Evolutionary conservation across 1,140 invertebrate genomes (phyloP).

Genomic region (Contarinia nasturtii): DNA sequence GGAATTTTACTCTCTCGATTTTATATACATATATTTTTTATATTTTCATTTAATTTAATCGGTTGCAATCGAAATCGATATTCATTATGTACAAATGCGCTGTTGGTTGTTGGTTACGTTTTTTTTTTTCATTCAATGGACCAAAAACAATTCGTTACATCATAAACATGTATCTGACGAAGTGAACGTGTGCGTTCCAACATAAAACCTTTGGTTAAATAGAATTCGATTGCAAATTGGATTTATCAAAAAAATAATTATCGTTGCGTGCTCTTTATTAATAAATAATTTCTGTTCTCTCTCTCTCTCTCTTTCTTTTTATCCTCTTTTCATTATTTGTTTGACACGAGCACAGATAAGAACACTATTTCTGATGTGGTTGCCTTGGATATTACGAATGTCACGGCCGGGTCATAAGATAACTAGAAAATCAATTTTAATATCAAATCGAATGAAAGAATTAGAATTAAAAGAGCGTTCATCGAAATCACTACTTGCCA

Average conservation of each 20-base stretch:
- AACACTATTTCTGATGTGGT: constrained; percentile 84
- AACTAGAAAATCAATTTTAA: constrained; percentile 71
- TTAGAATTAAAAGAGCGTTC: constrained; percentile 80
- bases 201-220: not conserved
- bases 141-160: no score
- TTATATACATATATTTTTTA: not conserved
- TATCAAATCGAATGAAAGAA: constrained; percentile 74
- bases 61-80: not conserved
- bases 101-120: not conserved
- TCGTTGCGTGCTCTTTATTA: not conserved
- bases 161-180: no score
- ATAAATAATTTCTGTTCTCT: not conserved
- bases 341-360: constrained; percentile 50
- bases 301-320: constrained; percentile 7
- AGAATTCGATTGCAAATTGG: no score
- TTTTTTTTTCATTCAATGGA: not conserved
- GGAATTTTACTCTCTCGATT: not conserved
- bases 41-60: not conserved
- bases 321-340: constrained; percentile 5
- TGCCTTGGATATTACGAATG: constrained; percentile 90
- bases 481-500: constrained; percentile 82
- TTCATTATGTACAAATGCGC: not conserved
- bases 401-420: constrained; percentile 85
- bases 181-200: no score
- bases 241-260: no score